Base-by-base conservation (phyloP, 37 sponge, comb jelly and placozoan genomes). In the Chondrosia reniformis region DNA sequence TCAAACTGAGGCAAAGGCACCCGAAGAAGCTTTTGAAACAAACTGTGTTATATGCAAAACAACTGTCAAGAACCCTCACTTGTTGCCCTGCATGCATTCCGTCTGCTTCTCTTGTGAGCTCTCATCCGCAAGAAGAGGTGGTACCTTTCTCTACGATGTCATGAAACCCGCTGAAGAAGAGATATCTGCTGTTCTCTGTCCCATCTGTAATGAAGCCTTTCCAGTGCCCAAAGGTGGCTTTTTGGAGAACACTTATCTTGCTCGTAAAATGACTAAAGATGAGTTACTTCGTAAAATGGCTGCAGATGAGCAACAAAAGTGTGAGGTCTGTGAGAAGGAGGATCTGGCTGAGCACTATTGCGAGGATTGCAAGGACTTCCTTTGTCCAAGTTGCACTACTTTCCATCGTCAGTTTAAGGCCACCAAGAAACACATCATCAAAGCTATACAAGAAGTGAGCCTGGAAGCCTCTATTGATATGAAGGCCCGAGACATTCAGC, bases 271-370 rank as follows among this genome's bases (percentile, higher is more conserved):
- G 42, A 40, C 72, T 19, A 69, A 69, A 25, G 15, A 25, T 21
- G 43, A 69, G 42, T 21, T 69, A 12, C 72, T 24, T 17, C 17
- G 1, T 25, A 69, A 34, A 13, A 22, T 69, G 38, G 72, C 44
- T 25, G 22, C 38, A 42, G 32, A 24, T 2, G 21, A 38, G 41
- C 17, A 21, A 7, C 42, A 34, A 24, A 44, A 69, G 4, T 69
- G 72, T 34, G 36, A 34, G n/a, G 72, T 34, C 43, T 69, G 72
- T 37, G 72, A 69, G 25, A 69, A 69, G 72, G 42, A 69, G 42
- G 22, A 69, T 15, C 24, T 34, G 0, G 32, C 72, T 2, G 36
- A 17, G 37, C 72, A 69, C 43, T 69, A 69, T 6, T 69, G 72
- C 41, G 32, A 30, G 17, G 72, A 69, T 25, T 69, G 72, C 42